A percentile compares a stretch with the other conserved stretches of the same genome.
Evolutionary conservation across 2,797 vertebrate genomes (phyloP).

Genomic region (Coregonus ussuriensis): DNA sequence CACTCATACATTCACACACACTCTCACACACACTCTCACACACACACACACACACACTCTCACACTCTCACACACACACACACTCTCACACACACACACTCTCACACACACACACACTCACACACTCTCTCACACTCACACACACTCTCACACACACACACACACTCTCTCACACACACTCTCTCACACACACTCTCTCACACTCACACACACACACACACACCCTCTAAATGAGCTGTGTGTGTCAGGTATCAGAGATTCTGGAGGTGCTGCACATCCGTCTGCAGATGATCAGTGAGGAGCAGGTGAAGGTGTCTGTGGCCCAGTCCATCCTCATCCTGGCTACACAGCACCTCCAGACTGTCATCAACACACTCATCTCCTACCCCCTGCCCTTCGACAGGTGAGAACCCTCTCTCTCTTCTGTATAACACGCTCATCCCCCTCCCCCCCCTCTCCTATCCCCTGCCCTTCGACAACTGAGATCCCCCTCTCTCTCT

Average conservation of each 20-base stretch:
- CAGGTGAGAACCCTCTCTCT: constrained; percentile 73
- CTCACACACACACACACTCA: no score
- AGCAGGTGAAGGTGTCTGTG: constrained; percentile 83
- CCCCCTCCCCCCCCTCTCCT: neutral
- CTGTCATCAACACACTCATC: constrained; percentile 83
- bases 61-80: no score
- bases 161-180: neutral
- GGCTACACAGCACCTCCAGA: constrained; percentile 85
- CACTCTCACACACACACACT: no score
- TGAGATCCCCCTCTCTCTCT: no score
- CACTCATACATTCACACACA: no score
- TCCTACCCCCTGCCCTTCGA: constrained; percentile 86
- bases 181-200: neutral
- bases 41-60: no score
- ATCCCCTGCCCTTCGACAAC: no score
- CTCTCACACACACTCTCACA: no score
- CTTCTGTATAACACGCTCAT: no score
- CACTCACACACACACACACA: neutral
- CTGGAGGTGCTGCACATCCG: constrained; percentile 81
- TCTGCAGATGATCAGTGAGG: constrained; percentile 83
- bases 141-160: neutral
- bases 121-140: no score
- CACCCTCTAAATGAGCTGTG: constrained; percentile 14
- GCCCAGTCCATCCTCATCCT: constrained; percentile 86
- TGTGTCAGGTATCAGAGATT: constrained; percentile 85